Evolutionary conservation across 2,888 invertebrate species (phyloP), one percentile per base, ranked within the genome.

Genomic region (Polietes domitor): DNA sequence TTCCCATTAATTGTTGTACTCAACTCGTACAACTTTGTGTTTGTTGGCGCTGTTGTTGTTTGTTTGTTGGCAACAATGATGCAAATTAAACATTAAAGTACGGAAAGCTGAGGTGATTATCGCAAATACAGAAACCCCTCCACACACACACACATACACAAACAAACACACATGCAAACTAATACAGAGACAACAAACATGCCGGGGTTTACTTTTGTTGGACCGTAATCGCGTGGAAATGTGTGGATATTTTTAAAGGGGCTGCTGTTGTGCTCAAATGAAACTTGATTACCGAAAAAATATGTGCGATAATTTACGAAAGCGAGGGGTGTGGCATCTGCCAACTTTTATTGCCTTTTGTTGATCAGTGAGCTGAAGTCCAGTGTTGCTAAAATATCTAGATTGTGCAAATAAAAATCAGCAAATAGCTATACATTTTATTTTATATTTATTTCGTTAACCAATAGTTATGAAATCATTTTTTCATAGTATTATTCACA

Each of bases 161-260:
- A 50, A 58, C 26, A 61, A 12, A 4, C 58, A 63, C 43, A 63
- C 50, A 74, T 17, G 24, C 19, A 26, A 21, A 53, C 43, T 21
- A 24, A 65, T 17, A 71, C n/a, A 21, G 7, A 77, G 43, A 21
- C 43, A 77, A 58, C 37, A 65, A 73, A 72, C 61, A 53, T 43
- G 43, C 68, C 24, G 41, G 15, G 32, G 17, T 43, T 43, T 43
- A 21, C 63, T 68, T 79, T 61, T 76, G 32, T 71, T 74, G 19
- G 50, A 77, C 26, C 41, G 77, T 77, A 83, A 80, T 83, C 74
- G 73, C 63, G 77, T 74, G 77, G 83, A 83, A 80, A 83, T 80
- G 73, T 83, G 80, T 28, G 71, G 71, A 75, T 65, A 72, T 58
- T 77, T 68, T 77, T 68, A 53, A 70, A 70, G 47, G 9, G 12